Evolutionary conservation across 2,888 invertebrate genomes (phyloP).

Genomic region (Acrobasis repandana): DNA sequence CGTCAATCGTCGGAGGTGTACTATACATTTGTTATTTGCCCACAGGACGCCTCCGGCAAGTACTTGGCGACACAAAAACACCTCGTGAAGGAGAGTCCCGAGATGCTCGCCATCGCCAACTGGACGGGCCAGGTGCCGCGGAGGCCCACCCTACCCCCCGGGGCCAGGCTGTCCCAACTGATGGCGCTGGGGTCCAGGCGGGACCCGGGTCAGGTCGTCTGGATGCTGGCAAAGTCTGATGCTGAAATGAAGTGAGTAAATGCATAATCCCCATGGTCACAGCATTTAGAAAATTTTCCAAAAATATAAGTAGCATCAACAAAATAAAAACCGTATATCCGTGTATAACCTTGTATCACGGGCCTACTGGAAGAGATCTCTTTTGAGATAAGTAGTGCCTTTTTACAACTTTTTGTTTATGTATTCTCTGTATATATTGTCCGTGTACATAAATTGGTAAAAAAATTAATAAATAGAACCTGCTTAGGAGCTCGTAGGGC

Average conservation of each 20-base stretch:
- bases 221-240: slow-evolving; percentile 91
- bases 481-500: too few relatives aligned
- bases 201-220: slow-evolving; percentile 88
- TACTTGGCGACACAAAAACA: slow-evolving; percentile 78
- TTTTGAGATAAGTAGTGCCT: too few relatives aligned
- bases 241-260: slow-evolving; percentile 88
- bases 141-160: slow-evolving; percentile 87
- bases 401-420: too few relatives aligned
- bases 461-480: too few relatives aligned
- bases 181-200: slow-evolving; percentile 89
- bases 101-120: slow-evolving; percentile 90
- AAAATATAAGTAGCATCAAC: too few relatives aligned
- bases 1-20: too few relatives aligned
- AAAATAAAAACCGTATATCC: too few relatives aligned
- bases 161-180: slow-evolving; percentile 87
- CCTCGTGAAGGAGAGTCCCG: slow-evolving; percentile 90
- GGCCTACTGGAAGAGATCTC: too few relatives aligned
- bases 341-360: too few relatives aligned
- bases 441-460: too few relatives aligned
- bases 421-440: too few relatives aligned
- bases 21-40: slow-evolving; percentile 1
- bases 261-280: background rate
- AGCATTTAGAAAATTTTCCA: too few relatives aligned
- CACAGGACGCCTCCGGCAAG: slow-evolving; percentile 77
- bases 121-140: slow-evolving; percentile 91